Conservation (phyloP, 2,888 invertebrate species). For the Choristoneura rosaceana region DNA sequence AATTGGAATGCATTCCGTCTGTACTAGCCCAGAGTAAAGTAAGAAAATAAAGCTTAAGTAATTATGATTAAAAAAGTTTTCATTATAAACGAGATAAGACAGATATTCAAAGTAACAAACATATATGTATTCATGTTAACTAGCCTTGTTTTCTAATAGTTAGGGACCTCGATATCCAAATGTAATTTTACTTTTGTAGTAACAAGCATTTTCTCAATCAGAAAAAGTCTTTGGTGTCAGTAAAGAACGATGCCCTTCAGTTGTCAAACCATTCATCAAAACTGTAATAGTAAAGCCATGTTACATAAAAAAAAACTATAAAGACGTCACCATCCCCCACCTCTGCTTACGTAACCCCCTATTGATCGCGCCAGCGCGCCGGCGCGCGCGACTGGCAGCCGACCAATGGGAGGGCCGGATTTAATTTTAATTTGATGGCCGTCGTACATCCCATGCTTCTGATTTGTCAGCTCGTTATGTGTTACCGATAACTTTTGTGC, state of each 20-base stretch:
- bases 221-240: not conserved
- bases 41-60: too few species aligned
- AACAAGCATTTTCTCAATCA: too few species aligned
- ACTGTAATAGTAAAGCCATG: constrained; percentile 15
- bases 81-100: too few species aligned
- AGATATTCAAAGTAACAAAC: too few species aligned
- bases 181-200: too few species aligned
- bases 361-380: constrained; percentile 70
- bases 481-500: constrained; percentile 51
- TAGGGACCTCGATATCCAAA: too few species aligned
- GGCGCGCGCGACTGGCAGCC: constrained; percentile 49
- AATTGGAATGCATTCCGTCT: too few species aligned
- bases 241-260: too few species aligned
- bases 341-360: constrained; percentile 73
- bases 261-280: constrained; percentile 18
- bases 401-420: constrained; percentile 70
- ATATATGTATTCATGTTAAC: too few species aligned
- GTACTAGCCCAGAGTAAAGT: too few species aligned
- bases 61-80: too few species aligned
- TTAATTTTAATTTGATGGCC: constrained; percentile 82
- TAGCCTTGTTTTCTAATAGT: too few species aligned
- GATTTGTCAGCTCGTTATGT: constrained; percentile 72
- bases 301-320: constrained; percentile 14
- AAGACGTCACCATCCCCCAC: constrained; percentile 55
- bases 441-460: constrained; percentile 60